A percentile compares a stretch with the other conserved stretches of the same genome.
phyloP scores from a whole-genome alignment of 2,888 invertebrate species.

The Megalurothrips usitatus region DNA sequence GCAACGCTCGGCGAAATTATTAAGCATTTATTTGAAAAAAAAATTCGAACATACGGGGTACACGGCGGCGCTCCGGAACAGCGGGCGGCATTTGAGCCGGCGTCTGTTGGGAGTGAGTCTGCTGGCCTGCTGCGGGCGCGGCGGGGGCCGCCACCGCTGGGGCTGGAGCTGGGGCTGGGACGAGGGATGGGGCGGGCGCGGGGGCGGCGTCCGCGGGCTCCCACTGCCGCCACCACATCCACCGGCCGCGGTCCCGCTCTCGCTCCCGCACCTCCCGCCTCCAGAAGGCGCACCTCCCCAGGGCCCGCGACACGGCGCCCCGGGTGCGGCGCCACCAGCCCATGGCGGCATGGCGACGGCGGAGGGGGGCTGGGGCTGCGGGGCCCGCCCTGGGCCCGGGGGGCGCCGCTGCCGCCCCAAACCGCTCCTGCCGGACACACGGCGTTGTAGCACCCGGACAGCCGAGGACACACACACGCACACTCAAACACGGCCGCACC shows the following conservation, averaged over 20 bases:
- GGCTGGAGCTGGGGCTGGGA: not conserved
- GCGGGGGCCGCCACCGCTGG: not conserved
- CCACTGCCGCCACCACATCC: not conserved
- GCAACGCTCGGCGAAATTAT: too few relatives aligned
- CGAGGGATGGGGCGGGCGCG: not conserved
- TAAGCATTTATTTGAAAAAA: too few relatives aligned
- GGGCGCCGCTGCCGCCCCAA: not conserved
- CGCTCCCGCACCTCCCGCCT: not conserved
- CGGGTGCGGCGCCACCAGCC: constrained; percentile 9
- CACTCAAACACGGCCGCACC: not conserved
- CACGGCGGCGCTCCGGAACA: not conserved
- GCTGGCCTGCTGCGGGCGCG: not conserved
- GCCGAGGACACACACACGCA: not conserved
- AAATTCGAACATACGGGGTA: too few relatives aligned
- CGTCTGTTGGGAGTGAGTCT: not conserved
- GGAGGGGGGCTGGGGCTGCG: not conserved
- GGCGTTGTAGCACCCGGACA: not conserved
- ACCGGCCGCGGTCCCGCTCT: not conserved
- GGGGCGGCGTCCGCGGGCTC: not conserved
- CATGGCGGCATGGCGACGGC: constrained; percentile 1
- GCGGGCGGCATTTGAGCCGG: not conserved
- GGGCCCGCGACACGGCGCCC: not conserved
- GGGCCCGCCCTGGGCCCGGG: not conserved
- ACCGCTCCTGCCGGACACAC: not conserved
- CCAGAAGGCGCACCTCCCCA: not conserved